Percentiles rank a stretch among this genome's conserved stretches.
These are phyloP conservation scores for Amphimallon solstitiale DNA, from an alignment of 2,888 invertebrate species.

Conservation along the genomic window DNA sequence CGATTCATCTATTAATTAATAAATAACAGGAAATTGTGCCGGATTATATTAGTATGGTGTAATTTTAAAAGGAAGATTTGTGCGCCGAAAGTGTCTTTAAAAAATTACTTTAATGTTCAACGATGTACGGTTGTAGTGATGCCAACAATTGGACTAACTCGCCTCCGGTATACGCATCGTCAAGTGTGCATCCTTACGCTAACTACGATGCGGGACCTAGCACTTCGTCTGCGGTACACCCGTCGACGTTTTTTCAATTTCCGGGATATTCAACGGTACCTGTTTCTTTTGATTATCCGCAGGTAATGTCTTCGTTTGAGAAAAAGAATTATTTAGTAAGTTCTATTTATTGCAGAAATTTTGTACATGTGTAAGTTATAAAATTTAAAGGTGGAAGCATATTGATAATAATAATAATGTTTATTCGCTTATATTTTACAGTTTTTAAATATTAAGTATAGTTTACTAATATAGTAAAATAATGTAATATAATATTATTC, in stretches of 20 bases:
- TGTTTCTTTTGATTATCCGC: conserved; percentile 58
- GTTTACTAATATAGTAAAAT: too few relatives aligned
- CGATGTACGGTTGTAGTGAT: conserved; percentile 39
- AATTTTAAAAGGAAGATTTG: too few relatives aligned
- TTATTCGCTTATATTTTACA: too few relatives aligned
- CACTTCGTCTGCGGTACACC: conserved; percentile 45
- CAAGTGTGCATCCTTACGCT: conserved; percentile 46
- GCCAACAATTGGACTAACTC: conserved; percentile 37
- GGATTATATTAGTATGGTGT: too few relatives aligned
- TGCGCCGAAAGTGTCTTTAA: neutral
- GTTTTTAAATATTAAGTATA: too few relatives aligned
- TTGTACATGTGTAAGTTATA: neutral
- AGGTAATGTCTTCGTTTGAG: conserved; percentile 49
- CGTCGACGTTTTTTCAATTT: conserved; percentile 54
- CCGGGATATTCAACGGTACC: conserved; percentile 54
- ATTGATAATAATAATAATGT: neutral
- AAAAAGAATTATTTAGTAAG: neutral
- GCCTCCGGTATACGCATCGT: conserved; percentile 36
- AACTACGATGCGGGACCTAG: conserved; percentile 54
- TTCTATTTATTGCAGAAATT: too few relatives aligned
- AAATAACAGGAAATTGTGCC: too few relatives aligned
- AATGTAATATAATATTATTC: too few relatives aligned
- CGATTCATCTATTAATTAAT: neutral
- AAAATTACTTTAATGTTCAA: neutral
- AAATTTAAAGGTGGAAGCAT: neutral